A percentile compares a stretch with the other conserved stretches of the same genome.
These are phyloP conservation scores for Noctua janthe DNA, from an alignment of 2,888 invertebrate genomes.

Conservation along the genomic window DNA sequence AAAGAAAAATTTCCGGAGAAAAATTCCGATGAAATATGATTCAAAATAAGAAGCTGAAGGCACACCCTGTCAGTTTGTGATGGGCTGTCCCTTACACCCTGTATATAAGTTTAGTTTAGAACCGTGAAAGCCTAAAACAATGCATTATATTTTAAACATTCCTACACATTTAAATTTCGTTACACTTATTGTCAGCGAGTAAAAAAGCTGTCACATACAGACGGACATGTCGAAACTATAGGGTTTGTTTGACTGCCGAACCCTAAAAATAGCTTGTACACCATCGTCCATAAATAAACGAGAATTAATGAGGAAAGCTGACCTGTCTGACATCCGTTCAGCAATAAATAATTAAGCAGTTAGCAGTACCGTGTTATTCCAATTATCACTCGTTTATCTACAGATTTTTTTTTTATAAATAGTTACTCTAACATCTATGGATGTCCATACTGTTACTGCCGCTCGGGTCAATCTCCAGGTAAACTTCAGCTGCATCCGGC, in stretches of 20 bases:
- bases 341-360: conserved; percentile 60
- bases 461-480: no score
- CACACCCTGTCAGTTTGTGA: no score
- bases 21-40: no score
- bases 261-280: conserved; percentile 32
- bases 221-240: neutral
- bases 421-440: neutral
- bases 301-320: conserved; percentile 53
- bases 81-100: no score
- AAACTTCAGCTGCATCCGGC: no score
- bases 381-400: conserved; percentile 31
- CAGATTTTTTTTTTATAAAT: conserved; percentile 13
- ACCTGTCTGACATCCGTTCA: conserved; percentile 56
- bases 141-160: no score
- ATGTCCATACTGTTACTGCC: neutral
- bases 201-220: neutral
- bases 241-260: neutral
- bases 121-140: neutral
- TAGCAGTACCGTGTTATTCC: conserved; percentile 35
- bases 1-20: no score
- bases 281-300: conserved; percentile 48
- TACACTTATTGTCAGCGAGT: neutral
- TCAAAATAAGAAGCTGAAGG: no score
- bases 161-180: neutral
- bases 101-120: no score